A percentile compares a stretch with the other conserved stretches of the same genome.
Conservation (phyloP, 2,888 invertebrate species). For the Ecliptopera silaceata region DNA sequence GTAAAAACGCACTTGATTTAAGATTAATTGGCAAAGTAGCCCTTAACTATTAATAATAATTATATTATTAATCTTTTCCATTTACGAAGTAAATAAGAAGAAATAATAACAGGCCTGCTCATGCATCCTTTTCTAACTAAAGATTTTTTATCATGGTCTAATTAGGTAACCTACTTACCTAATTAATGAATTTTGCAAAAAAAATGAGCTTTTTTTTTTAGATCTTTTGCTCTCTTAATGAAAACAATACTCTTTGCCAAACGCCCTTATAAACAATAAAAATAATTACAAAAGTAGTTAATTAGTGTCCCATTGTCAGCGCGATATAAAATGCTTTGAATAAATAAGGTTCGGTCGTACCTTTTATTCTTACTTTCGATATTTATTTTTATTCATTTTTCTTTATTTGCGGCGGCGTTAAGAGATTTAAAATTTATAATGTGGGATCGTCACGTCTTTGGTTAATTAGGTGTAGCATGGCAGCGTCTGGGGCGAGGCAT, state of each 20-base stretch:
- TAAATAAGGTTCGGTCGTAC: constrained; percentile 34
- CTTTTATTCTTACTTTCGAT: constrained; percentile 45
- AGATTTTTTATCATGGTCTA: too few species aligned
- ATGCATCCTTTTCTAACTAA: too few species aligned
- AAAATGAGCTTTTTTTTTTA: too few species aligned
- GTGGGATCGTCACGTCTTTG: constrained; percentile 70
- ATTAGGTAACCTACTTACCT: too few species aligned
- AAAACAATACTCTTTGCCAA: neutral
- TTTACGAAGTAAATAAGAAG: too few species aligned
- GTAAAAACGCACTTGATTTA: neutral
- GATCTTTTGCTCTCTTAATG: too few species aligned
- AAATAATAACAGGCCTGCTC: too few species aligned
- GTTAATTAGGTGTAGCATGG: constrained; percentile 71
- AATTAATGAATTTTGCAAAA: too few species aligned
- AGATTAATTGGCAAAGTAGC: too few species aligned
- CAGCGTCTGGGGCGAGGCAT: constrained; percentile 48
- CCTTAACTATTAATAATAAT: too few species aligned
- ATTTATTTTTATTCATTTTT: constrained; percentile 45
- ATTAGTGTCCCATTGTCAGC: constrained; percentile 38
- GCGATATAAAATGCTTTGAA: constrained; percentile 35
- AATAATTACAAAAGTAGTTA: constrained; percentile 29
- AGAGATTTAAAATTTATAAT: constrained; percentile 75
- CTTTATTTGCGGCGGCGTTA: constrained; percentile 50
- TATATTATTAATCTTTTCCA: too few species aligned
- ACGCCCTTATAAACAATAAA: neutral